Evolutionary conservation across 2,113 vertebrate species (phyloP).

Genomic region (Acanthochromis polyacanthus): DNA sequence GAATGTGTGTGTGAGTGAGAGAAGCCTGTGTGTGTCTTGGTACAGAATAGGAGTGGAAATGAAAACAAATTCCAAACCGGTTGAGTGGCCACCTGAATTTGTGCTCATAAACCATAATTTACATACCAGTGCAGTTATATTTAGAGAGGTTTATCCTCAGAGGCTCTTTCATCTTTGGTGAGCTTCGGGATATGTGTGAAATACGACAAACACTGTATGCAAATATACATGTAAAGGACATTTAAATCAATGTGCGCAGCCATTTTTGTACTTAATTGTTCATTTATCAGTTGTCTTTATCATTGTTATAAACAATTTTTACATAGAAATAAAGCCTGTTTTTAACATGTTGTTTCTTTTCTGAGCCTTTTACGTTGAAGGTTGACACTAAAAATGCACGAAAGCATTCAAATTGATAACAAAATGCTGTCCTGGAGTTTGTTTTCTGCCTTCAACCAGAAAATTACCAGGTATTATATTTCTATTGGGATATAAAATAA

Average conservation of each 20-base stretch:
- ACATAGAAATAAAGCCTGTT: not conserved
- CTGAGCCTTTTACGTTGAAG: not conserved
- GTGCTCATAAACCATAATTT: not conserved
- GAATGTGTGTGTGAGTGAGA: conserved; percentile 28
- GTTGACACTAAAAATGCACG: not conserved
- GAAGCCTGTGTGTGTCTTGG: conserved; percentile 23
- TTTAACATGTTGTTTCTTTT: conserved; percentile 11
- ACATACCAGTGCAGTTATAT: not conserved
- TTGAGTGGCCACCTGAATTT: not conserved
- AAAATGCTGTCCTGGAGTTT: not conserved
- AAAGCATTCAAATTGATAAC: not conserved
- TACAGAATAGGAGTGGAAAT: not conserved
- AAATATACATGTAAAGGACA: not conserved
- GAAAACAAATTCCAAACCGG: not conserved
- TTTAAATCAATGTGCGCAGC: conserved; percentile 10
- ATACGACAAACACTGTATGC: not conserved
- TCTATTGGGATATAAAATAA: too few species aligned
- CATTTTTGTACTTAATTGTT: not conserved
- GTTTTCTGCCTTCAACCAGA: not conserved
- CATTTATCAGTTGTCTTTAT: not conserved
- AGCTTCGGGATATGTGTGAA: not conserved
- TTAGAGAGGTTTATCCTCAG: not conserved
- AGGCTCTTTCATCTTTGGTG: not conserved
- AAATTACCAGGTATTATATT: not conserved
- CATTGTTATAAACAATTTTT: conserved; percentile 29